Conservation (phyloP, 2,888 invertebrate genomes). For the Synanthedon tipuliformis region DNA sequence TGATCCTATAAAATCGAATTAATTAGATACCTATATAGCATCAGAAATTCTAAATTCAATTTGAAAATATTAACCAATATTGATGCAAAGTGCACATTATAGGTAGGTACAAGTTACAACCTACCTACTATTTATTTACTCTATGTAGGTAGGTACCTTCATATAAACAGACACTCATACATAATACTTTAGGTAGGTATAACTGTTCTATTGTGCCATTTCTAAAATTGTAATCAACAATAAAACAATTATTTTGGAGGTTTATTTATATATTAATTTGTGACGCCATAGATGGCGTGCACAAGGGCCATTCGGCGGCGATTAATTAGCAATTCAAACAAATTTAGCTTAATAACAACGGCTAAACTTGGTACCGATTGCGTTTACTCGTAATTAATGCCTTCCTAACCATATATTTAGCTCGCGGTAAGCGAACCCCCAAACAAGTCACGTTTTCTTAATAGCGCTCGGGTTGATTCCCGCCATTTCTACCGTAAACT, state of each 20-base stretch:
- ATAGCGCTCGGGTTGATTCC: constrained; percentile 3
- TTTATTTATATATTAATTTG: background rate
- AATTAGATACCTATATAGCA: no score
- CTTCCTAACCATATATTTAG: constrained; percentile 20
- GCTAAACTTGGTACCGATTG: constrained; percentile 40
- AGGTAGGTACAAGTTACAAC: background rate
- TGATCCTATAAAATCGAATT: no score
- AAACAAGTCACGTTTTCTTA: constrained; percentile 4
- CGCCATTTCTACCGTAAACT: constrained; percentile 1
- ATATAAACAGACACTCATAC: no score
- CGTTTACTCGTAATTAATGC: constrained; percentile 40
- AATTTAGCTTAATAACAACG: constrained; percentile 58
- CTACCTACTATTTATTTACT: no score
- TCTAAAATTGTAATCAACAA: no score
- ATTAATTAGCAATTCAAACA: constrained; percentile 62
- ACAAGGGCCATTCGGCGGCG: constrained; percentile 29
- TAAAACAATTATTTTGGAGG: no score
- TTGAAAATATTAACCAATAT: no score
- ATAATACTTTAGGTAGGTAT: no score
- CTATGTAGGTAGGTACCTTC: no score
- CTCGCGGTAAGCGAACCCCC: background rate
- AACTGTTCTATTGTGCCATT: no score
- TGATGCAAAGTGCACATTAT: background rate
- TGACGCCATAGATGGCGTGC: constrained; percentile 30
- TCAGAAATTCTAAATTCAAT: no score